Base-by-base conservation (phyloP, 2,797 vertebrate genomes). In the Hippocampus kuda region DNA sequence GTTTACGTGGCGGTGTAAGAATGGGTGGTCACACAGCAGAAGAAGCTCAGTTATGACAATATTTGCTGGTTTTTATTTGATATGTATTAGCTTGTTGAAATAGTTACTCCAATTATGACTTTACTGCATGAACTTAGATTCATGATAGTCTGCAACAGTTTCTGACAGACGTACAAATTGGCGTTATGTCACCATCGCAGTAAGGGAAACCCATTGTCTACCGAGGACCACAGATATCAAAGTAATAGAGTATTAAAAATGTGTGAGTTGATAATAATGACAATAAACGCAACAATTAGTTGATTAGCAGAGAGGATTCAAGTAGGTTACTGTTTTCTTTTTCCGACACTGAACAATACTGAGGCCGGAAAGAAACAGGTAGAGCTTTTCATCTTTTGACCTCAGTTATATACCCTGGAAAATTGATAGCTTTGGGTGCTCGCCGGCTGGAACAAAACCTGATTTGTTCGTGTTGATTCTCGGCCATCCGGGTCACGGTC, bases 321-420 rank as follows among this genome's bases (percentile, higher is more conserved):
- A 60, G 12, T 60, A 13, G 46, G 5, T 15, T 51, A 5, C 27
- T 12, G 8, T 56, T n/a, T 56, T 38, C 34, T 38, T 38, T 56
- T 56, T 56, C 53, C 16, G 27, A 60, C 57, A 60, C 16, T 34
- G 57, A 7, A 60, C 5, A 2, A 34, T 60, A 18, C 27, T 16
- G 26, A 18, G 27, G 26, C 57, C 3, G 27, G 26, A 27, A 60
- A 60, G 27, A 15, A 60, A 60, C 57, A 30, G 27, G 57, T 60
- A 9, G 13, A 27, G 57, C 26, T 34, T 8, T 60, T 60, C 57
- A 30, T 60, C 27, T 15, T 61, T 20, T 61, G 59, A 61, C 59
- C 30, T 61, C 59, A 20, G 30, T 84, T 61, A 61, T 34, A 38
- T 38, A 61, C 30, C 59, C 59, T 38, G 38, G 59, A 38, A 61